Base-by-base conservation (phyloP, 2,113 vertebrate species). In the Actenoides hombroni region DNA sequence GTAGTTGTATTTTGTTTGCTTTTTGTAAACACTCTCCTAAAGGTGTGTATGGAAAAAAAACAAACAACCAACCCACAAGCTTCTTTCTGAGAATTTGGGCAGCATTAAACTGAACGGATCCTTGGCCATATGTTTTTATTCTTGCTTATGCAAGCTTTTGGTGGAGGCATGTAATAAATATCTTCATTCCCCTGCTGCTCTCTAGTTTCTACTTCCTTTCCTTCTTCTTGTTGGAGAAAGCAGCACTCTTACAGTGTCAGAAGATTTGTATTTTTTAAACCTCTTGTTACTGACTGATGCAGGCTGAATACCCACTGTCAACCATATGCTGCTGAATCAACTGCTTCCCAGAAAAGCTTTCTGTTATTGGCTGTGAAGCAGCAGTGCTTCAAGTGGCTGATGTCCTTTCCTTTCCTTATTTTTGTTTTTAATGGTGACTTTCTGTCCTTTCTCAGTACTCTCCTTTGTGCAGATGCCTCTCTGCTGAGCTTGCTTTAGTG, bases 261-360 rank as follows among this genome's bases (percentile, higher is more conserved):
- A 74, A 92, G 68, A 51, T 54, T 74, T 5, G 0, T 81, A 1
- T 26, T 70, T 92, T 56, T 83, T 35, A 51, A 61, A 42, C 3
- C 28, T 40, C 28, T 79, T 57, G 49, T 69, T 61, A 48, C 44
- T 68, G 68, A 56, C n/a, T 88, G 91, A 19, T 51, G 69, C 86
- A 63, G 92, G 77, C 94, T 91, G 89, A 71, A 35, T 95, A 92
- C 95, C 86, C 65, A 24, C 79, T 88, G 88, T 49, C 86, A 93
- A 8, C 92, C 92, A 60, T 88, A 49, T 88, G 83, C 86, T 95
- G 74, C 77, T 81, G 77, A 69, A 88, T 77, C 80, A 35, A 6
- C 20, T 54, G 64, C 92, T 92, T 91, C 91, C 94, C 91, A 75
- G 89, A 90, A 95, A 82, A 88, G 60, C 91, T 81, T 71, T 91